Base-by-base conservation (phyloP, 2,113 vertebrate species). In the Pelusios castaneus region DNA sequence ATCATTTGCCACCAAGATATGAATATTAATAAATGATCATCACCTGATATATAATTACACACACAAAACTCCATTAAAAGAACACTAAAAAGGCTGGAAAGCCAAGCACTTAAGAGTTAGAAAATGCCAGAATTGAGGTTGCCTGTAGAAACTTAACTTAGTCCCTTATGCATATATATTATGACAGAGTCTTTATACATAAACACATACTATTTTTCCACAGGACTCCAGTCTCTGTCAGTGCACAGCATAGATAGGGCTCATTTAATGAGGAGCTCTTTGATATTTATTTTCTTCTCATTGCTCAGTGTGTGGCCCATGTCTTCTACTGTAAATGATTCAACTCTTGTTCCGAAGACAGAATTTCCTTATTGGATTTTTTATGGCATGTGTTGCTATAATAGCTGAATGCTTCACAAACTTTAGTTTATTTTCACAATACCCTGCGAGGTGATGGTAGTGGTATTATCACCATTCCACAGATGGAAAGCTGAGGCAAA, bases 331-430 rank as follows among this genome's bases (percentile, higher is more conserved):
- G 55, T 24, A 56, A 27, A 56, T 6, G 25, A 56, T 56, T 56
- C 25, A 27, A 25, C 25, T 22, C 55, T 56, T 56, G 21, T 22
- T 56, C 55, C 25, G 55, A 56, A 56, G 25, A 56, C 55, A 56
- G 55, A 27, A 56, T 56, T 24, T 22, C 55, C 25, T 56, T 56
- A 22, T 56, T 27, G 55, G 21, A 5, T 56, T 56, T 96, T 95
- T 88, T 93, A 78, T 75, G 31, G 31, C 49, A 92, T 78, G 94
- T 67, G 10, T 54, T 84, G 92, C 49, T 89, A 75, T 78, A 77
- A 51, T 89, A 94, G 89, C 93, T 94, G 94, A 95, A 95, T 54
- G 41, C 81, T 92, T 94, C 95, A 85, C 89, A 96, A 95, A 82
- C 8, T 49, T 94, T 92, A 88, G 92, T 96, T 67, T 82, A 88